phyloP scores from a whole-genome alignment of 1,140 invertebrate genomes.

The Akabosia matsudoensis region DNA sequence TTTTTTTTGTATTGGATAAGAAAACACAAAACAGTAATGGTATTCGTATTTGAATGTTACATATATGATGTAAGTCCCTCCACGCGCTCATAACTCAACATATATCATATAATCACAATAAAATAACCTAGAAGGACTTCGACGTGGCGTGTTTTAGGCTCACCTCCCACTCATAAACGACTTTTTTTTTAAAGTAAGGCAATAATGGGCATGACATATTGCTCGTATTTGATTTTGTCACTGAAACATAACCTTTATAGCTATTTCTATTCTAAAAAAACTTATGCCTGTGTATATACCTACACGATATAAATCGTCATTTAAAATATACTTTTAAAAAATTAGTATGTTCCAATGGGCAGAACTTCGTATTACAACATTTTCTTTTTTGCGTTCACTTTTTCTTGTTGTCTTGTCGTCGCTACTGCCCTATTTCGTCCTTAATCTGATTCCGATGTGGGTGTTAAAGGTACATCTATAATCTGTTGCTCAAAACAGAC shows the following conservation, averaged over 20 bases:
- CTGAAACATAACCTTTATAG: no score
- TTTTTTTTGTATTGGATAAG: no score
- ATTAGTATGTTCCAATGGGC: background rate
- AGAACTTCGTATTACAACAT: background rate
- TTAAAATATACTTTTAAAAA: no score
- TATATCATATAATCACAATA: background rate
- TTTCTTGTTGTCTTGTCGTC: background rate
- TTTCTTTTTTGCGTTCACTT: background rate
- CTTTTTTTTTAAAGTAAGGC: background rate
- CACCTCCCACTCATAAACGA: background rate
- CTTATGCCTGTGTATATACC: background rate
- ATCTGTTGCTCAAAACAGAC: background rate
- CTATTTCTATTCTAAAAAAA: no score
- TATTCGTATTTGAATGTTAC: background rate
- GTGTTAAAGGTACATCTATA: background rate
- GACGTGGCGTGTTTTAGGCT: background rate
- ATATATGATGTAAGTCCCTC: background rate
- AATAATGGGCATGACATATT: no score
- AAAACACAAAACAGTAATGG: background rate
- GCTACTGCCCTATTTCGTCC: background rate
- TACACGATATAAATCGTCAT: background rate
- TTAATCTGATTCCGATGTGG: constrained; percentile 3
- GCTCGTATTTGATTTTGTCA: no score
- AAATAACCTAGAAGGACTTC: background rate
- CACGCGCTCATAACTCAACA: background rate